A percentile compares a stretch with the other conserved stretches of the same genome.
Conservation (phyloP, 2,113 vertebrate species). For the Labeo rohita region DNA sequence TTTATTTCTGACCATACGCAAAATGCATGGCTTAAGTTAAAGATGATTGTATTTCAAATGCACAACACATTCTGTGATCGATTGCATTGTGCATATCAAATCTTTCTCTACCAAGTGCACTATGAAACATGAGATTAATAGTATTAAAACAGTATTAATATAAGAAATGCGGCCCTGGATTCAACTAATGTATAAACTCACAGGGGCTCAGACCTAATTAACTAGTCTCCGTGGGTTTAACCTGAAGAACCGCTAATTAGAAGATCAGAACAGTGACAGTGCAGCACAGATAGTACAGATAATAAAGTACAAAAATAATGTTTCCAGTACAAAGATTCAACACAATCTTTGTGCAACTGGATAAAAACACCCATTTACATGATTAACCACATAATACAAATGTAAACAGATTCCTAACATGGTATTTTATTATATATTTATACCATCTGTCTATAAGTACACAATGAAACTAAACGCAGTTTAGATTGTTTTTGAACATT, state of each 20-base stretch:
- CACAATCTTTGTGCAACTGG: too few species aligned
- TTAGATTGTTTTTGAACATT: neutral
- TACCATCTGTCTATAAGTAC: neutral
- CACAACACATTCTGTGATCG: neutral
- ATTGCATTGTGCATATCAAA: neutral
- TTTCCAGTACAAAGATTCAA: neutral
- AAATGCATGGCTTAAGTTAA: neutral
- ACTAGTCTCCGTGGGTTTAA: neutral
- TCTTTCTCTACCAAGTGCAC: neutral
- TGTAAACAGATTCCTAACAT: neutral
- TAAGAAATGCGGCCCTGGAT: neutral
- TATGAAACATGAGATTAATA: neutral
- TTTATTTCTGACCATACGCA: neutral
- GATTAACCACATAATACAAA: neutral
- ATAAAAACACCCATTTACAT: neutral
- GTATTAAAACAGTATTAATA: constrained; percentile 1
- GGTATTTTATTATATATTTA: neutral
- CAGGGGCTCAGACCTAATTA: constrained; percentile 9
- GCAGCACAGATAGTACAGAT: neutral
- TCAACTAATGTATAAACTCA: neutral
- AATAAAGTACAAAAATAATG: neutral
- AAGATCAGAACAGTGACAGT: neutral
- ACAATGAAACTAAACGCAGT: neutral
- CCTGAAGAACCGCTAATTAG: neutral
- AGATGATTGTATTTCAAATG: neutral